Base-by-base conservation (phyloP, 2,797 vertebrate genomes). In the Platyrinchus mystaceus region DNA sequence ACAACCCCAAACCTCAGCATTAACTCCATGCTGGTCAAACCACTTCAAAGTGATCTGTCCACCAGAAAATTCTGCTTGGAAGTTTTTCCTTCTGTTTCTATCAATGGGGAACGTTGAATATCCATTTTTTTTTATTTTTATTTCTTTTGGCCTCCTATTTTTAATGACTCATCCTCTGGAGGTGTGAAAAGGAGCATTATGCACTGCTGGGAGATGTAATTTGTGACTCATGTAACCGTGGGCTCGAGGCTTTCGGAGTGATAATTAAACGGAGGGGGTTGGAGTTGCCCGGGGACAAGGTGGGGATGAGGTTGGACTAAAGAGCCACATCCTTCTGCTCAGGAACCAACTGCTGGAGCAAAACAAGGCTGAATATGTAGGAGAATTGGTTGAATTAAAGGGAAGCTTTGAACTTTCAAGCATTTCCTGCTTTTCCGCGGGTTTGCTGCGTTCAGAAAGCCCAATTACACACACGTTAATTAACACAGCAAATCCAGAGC, bases 221-320 rank as follows among this genome's bases (percentile, higher is more conserved):
- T 94, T 94, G 76, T 91, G 95, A 94, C 84, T 97, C 91, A 93
- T 5, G 63, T 78, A 95, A 80, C 90, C 4, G 87, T 94, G 90
- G 90, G 95, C 87, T 92, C 64, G 46, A 12, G 71, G 89, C 91
- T 90, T 86, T 71, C 44, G 58, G 89, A 88, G 78, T 28, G 84
- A 85, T 95, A 95, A 94, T 97, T 96, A 96, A 93, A 96, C 84
- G 79, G 81, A 92, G 91, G 87, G 85, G 92, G 86, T 49, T 94
- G 85, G 69, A 95, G 77, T 58, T 87, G 84, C 89, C 67, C 1
- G 46, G 68, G 43, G 80, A 76, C 88, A 85, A 91, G 87, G 84
- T 84, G 93, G 83, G 52, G 75, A 58, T 44, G 66, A 84, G 81
- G 76, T 32, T 82, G 87, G 69, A 77, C 94, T 86, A 80, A 94